Base-by-base conservation (phyloP, 2,113 vertebrate genomes). In the Gymnorhina tibicen region DNA sequence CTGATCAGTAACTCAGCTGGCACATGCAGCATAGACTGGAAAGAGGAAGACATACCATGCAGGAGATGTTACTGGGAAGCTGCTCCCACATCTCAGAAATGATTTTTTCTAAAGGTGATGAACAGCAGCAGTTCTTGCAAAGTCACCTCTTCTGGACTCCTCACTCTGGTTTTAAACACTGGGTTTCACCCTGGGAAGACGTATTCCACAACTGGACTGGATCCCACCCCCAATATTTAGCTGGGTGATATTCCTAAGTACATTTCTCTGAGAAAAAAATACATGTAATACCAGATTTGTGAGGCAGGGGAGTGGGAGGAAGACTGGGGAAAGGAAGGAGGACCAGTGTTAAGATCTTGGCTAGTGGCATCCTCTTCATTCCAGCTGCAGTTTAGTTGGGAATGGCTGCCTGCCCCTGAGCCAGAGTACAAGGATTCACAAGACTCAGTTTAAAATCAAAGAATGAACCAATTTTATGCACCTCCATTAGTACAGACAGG, bases 341-440 rank as follows among this genome's bases (percentile, higher is more conserved):
- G 24, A 90, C 20, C 7, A 49, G 20, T 15, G 32, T 4, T 16
- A 50, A 50, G 14, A 76, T 24, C 16, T 37, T 58, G 52, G 12
- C 16, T 7, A 58, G 14, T 11, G 19, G 56, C 53, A 67, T 6
- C 21, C 33, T 35, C 50, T 19, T 74, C 69, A 69, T 33, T 69
- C 50, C 35, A 19, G 22, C 1, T n/a, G 22, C 37, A 58, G 4
- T 62, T 83, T 4, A 72, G 20, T 4, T 60, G 20, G 84, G 46
- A 93, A 81, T 16, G 19, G 19, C 11, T 39, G 46, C 60, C 69
- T 27, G 11, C 46, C 18, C 63, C 49, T 30, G 10, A 77, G 50
- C 15, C 8, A 23, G 7, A 64, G 17, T 1, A 58, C 0, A 0
- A 62, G 18, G 32, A 44, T 30, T 58, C 60, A 53, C 32, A 58